Evolutionary conservation across 2,888 invertebrate species (phyloP).

Genomic region (Ecliptopera silaceata): DNA sequence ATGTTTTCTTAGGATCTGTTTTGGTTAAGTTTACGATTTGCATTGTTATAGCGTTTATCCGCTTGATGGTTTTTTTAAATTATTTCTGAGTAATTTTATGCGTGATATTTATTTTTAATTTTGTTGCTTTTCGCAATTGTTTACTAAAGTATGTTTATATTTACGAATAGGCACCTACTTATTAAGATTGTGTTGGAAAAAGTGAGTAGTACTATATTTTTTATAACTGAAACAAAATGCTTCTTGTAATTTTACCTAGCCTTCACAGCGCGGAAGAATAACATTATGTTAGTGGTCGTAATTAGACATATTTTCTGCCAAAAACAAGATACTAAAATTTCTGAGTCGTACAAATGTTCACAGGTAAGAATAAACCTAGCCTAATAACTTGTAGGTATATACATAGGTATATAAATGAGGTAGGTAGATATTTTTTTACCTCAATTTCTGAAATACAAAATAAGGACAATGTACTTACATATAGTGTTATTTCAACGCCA

Average conservation of each 20-base stretch:
- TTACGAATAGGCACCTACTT: no score
- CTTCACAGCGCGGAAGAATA: neutral
- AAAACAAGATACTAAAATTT: constrained; percentile 7
- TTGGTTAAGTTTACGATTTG: constrained; percentile 18
- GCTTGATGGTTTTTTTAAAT: neutral
- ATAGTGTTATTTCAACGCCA: no score
- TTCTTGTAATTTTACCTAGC: no score
- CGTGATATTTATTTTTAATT: no score
- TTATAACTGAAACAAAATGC: no score
- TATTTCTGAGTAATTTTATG: neutral
- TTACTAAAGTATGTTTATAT: no score
- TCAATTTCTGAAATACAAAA: no score
- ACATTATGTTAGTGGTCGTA: constrained; percentile 2
- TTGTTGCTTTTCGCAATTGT: no score
- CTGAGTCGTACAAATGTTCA: constrained; percentile 25
- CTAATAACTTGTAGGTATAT: constrained; percentile 35
- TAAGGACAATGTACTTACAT: no score
- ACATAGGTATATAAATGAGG: neutral
- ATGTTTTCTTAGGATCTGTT: constrained; percentile 29
- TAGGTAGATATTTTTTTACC: no score
- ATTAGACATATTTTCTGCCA: constrained; percentile 5
- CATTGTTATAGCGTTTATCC: neutral
- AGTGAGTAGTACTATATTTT: no score
- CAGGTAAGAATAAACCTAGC: constrained; percentile 41
- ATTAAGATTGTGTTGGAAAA: no score